phyloP scores from a whole-genome alignment of 1,140 invertebrate genomes.

The Proctacanthus coquilletti region DNA sequence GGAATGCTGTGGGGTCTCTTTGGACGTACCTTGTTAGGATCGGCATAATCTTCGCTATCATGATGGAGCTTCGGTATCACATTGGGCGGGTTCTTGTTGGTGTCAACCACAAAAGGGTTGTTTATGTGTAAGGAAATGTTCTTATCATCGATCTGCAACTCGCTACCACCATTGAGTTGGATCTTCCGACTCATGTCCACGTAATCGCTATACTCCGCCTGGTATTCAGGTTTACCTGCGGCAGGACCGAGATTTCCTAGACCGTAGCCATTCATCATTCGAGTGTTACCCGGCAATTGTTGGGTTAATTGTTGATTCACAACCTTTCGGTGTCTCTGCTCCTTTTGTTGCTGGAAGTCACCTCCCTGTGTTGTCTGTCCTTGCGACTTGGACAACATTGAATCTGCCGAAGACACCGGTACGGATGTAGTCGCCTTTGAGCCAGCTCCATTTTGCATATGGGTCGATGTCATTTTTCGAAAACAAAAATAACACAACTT shows the following conservation, averaged over 20 bases:
- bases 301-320: too few species aligned
- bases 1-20: conserved; percentile 25
- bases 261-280: conserved; percentile 2
- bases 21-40: conserved; percentile 10
- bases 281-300: too few species aligned
- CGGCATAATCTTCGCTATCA: neutral
- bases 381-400: neutral
- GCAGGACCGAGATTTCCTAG: neutral
- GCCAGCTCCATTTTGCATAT: too few species aligned
- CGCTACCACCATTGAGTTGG: conserved; percentile 6
- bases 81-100: neutral
- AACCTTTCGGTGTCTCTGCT: conserved; percentile 1
- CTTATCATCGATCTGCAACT: conserved; percentile 8
- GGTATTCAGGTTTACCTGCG: neutral
- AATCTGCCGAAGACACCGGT: too few species aligned
- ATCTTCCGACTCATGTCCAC: conserved; percentile 6
- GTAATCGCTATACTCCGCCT: neutral
- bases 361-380: neutral
- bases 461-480: too few species aligned
- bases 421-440: too few species aligned
- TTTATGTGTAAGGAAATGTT: conserved; percentile 7
- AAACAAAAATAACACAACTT: too few species aligned
- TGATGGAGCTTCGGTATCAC: neutral
- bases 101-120: conserved; percentile 6
- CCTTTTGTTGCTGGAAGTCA: neutral